phyloP scores from a whole-genome alignment of 2,113 vertebrate genomes.

The Todiramphus saurophagus region DNA sequence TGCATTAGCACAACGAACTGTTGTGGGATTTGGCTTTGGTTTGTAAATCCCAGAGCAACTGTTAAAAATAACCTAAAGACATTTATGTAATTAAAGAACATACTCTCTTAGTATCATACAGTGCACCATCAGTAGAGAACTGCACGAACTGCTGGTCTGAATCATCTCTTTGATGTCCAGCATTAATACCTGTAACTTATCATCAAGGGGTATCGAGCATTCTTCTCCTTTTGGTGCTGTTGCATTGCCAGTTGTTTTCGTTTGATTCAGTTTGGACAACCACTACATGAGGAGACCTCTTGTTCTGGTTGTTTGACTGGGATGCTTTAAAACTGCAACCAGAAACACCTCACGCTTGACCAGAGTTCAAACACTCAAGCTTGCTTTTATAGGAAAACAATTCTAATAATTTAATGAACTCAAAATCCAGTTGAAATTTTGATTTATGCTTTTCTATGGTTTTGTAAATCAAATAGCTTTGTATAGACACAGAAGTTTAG shows the following conservation, averaged over 20 bases:
- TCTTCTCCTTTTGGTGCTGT: background rate
- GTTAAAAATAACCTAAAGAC: background rate
- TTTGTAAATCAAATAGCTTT: background rate
- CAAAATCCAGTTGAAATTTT: background rate
- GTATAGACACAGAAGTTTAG: background rate
- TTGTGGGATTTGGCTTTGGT: background rate
- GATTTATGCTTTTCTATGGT: background rate
- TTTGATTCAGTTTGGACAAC: background rate
- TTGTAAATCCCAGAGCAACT: background rate
- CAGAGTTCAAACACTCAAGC: background rate
- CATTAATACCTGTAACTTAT: background rate
- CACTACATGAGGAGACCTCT: accelerated
- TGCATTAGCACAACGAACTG: background rate
- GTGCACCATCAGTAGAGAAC: background rate
- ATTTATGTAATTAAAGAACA: background rate
- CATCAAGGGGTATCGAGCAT: background rate
- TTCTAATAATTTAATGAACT: background rate
- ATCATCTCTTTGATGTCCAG: accelerated
- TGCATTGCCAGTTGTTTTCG: background rate
- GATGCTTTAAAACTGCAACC: background rate
- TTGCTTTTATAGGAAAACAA: background rate
- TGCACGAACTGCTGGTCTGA: background rate
- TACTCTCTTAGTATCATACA: background rate
- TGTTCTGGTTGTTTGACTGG: background rate
- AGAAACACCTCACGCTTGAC: background rate